Evolutionary conservation across 1,140 invertebrate genomes (phyloP).

Genomic region (Hyposmocoma kahamanoa): DNA sequence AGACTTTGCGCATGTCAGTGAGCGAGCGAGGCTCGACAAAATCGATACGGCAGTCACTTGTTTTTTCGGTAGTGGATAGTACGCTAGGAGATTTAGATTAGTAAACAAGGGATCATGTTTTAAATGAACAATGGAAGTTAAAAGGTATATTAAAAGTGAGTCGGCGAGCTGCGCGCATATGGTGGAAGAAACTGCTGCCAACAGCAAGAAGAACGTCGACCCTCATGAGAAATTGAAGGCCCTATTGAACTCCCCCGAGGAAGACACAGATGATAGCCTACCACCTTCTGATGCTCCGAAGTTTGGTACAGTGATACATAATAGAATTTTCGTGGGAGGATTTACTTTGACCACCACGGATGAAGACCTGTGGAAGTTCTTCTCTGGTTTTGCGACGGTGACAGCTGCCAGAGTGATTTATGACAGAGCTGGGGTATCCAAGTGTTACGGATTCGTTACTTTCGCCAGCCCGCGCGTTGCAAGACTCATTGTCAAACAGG

Average conservation of each 20-base stretch:
- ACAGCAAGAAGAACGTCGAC: conserved; percentile 53
- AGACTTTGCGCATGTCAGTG: background rate
- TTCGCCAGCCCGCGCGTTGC: conserved; percentile 79
- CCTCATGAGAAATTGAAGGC: conserved; percentile 64
- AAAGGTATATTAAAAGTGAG: conserved; percentile 59
- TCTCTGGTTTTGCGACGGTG: conserved; percentile 91
- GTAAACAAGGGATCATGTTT: conserved; percentile 67
- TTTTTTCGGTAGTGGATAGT: conserved; percentile 52
- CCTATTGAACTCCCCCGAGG: conserved; percentile 58
- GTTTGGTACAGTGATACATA: conserved; percentile 89
- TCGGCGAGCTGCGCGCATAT: conserved; percentile 65
- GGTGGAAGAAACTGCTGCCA: conserved; percentile 53
- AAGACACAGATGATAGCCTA: conserved; percentile 57
- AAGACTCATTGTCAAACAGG: conserved; percentile 69
- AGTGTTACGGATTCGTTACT: conserved; percentile 96
- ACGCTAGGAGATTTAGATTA: conserved; percentile 56
- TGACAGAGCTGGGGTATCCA: conserved; percentile 94
- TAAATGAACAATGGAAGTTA: conserved; percentile 44
- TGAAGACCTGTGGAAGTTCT: conserved; percentile 86
- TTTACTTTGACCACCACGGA: conserved; percentile 91
- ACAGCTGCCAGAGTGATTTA: conserved; percentile 96
- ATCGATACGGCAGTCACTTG: conserved; percentile 56
- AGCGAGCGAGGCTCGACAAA: conserved; percentile 19
- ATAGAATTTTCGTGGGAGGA: conserved; percentile 96
- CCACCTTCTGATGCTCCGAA: conserved; percentile 79